These are phyloP conservation scores for Neoarius graeffei DNA, from an alignment of 2,113 vertebrate genomes.

Conservation along the genomic window DNA sequence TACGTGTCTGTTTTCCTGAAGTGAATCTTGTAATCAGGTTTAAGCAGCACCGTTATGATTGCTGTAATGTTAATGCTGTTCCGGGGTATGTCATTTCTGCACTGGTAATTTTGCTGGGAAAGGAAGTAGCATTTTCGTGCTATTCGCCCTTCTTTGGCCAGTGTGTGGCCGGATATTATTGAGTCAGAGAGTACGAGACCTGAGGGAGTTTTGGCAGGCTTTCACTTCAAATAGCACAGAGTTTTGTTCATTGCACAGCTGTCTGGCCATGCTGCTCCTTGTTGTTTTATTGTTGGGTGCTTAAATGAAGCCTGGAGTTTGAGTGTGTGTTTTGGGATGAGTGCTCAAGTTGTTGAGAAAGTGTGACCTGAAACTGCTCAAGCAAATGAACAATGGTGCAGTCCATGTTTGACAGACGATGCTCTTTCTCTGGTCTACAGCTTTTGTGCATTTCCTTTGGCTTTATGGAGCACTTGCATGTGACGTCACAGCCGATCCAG, in stretches of 20 bases:
- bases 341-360: neutral
- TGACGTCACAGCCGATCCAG: no score
- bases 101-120: neutral
- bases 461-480: no score
- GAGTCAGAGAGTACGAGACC: conserved; percentile 58
- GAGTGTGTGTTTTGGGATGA: neutral
- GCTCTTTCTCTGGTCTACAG: neutral
- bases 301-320: neutral
- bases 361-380: neutral
- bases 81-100: neutral
- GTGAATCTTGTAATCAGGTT: neutral
- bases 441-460: neutral
- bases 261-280: neutral
- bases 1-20: neutral
- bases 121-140: conserved; percentile 6
- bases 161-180: conserved; percentile 36
- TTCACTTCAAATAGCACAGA: neutral
- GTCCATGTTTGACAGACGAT: neutral
- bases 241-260: conserved; percentile 1
- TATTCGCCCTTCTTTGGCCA: conserved; percentile 30
- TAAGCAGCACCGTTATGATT: neutral
- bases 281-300: neutral
- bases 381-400: neutral
- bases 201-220: conserved; percentile 65
- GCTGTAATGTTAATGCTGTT: neutral